Conservation (phyloP, 2,113 vertebrate species). For the Actinemys pallida region DNA sequence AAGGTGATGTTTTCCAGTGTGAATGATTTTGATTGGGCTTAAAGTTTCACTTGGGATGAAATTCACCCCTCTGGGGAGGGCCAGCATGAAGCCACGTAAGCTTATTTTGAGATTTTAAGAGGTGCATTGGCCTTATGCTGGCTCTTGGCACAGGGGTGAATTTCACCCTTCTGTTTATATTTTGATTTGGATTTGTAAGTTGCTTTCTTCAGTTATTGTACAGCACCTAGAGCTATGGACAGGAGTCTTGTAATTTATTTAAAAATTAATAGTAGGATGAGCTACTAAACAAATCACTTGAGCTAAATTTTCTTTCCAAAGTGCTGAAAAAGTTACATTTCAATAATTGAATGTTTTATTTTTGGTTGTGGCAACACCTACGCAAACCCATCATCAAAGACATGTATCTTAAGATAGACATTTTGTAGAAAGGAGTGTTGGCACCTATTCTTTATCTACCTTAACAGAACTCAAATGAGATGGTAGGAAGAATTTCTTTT, state of each 20-base stretch:
- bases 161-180: slow-evolving; percentile 24
- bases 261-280: neutral
- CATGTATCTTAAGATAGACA: rapidly evolving
- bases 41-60: neutral
- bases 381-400: rapidly evolving
- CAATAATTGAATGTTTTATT: neutral
- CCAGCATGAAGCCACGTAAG: neutral
- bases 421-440: neutral
- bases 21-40: neutral
- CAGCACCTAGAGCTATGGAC: neutral
- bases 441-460: neutral
- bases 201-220: neutral
- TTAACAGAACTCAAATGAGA: neutral
- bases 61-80: slow-evolving; percentile 3
- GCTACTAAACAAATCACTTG: neutral
- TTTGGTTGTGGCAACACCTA: neutral
- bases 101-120: slow-evolving; percentile 22
- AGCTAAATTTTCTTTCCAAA: neutral
- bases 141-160: slow-evolving; percentile 6
- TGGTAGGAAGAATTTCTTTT: rapidly evolving
- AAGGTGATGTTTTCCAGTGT: slow-evolving; percentile 32
- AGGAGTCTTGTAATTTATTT: neutral
- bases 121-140: neutral
- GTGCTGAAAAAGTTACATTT: neutral
- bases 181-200: slow-evolving; percentile 2